These are phyloP conservation scores for Hedya salicella DNA, from an alignment of 2,888 invertebrate species.

Conservation along the genomic window DNA sequence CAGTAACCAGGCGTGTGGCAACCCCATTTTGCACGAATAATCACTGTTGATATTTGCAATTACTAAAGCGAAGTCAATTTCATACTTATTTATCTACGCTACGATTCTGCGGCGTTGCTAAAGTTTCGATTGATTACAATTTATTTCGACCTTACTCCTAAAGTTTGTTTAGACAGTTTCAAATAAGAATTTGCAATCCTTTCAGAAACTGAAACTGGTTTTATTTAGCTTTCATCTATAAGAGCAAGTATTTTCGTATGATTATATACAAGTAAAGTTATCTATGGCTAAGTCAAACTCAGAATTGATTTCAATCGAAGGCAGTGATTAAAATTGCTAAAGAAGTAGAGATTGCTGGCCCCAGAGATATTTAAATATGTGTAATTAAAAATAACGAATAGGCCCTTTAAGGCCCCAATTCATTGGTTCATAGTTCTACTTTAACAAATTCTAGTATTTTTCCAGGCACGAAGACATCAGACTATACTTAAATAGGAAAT, in stretches of 20 bases:
- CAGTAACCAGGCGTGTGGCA: not conserved
- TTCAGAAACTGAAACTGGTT: not conserved
- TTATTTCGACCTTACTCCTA: conserved; percentile 23
- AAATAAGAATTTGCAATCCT: not conserved
- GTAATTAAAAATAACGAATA: too few species aligned
- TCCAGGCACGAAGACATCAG: not conserved
- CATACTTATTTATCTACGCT: conserved; percentile 28
- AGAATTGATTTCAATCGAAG: too few species aligned
- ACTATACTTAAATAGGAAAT: not conserved
- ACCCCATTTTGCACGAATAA: not conserved
- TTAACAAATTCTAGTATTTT: not conserved
- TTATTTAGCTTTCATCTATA: not conserved
- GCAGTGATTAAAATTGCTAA: too few species aligned
- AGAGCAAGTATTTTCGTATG: too few species aligned
- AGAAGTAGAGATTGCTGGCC: too few species aligned
- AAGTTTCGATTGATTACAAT: conserved; percentile 29
- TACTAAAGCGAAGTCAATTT: conserved; percentile 32
- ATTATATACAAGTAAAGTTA: too few species aligned
- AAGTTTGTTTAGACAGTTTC: conserved; percentile 9
- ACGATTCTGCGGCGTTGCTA: conserved; percentile 26
- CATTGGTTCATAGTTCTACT: not conserved
- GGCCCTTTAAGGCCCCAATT: too few species aligned
- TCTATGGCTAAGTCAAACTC: too few species aligned
- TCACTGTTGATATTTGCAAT: conserved; percentile 16
- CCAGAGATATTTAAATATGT: too few species aligned